Evolutionary conservation across 2,888 invertebrate species (phyloP), one percentile per base, ranked within the genome.

Genomic region (Eupithecia centaureata): DNA sequence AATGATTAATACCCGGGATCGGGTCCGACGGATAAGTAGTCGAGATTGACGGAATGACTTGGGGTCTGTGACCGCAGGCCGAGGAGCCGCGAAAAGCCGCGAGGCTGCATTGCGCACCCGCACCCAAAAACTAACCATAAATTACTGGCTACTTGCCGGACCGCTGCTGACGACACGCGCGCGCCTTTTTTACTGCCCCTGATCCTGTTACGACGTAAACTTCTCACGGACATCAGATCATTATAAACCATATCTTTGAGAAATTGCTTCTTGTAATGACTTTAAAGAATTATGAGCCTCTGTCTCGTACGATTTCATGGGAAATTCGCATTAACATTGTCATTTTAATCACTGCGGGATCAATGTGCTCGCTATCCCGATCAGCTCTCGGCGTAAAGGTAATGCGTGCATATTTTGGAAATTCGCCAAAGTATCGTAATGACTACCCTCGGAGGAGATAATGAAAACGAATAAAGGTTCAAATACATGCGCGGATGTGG

Each of bases 121-220:
- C 90, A 85, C 86, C 92, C 93, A 92, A 93, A 93, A 93, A 93
- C 93, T 93, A 93, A 93, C 93, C 93, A 93, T 94, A 93, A 93
- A 93, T 93, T 93, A 93, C 92, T 83, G 88, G 87, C 90, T 87
- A 90, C 92, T 93, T 89, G 93, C 87, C 81, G 84, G 86, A 85
- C 88, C 82, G 83, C 87, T 81, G 84, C 79, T 82, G 88, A 86
- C 86, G 90, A 91, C 91, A 92, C 91, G 90, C 90, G 92, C 90
- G 83, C 77, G 12, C 10, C 82, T 87, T 91, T 91, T 90, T 90
- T 87, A 79, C 81, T 78, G 79, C 83, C 83, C 80, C 83, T 83
- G 86, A 88, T 91, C 91, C 90, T 90, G 90, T 90, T 91, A 89
- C 89, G 83, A 83, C 86, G 89, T 85, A 86, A 88, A 90, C 88